Base-by-base conservation (phyloP, 53 echinoderm and acorn worm species). In the Pentamera pediparva region DNA sequence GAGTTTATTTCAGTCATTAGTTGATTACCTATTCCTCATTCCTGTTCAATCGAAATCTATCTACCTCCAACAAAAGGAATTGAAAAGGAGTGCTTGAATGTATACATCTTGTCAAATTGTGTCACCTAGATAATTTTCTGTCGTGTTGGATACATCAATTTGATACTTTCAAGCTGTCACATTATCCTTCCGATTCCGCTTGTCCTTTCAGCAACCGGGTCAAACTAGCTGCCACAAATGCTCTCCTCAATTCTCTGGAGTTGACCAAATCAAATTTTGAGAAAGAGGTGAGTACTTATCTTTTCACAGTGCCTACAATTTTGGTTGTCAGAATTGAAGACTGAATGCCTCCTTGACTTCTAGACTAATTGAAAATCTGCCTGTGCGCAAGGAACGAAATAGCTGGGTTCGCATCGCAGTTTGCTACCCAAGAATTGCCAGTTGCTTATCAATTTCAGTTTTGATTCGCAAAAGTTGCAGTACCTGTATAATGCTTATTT, bases 241-340 rank as follows among this genome's bases (percentile, higher is more conserved):
- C 98, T 50, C 75, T 98, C 50, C 86, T 98, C 22, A 98, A 98
- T 57, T 98, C 98, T 27, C 76, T 98, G 39, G 98, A 98, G 65
- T 92, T 98, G 45, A 98, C 98, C 5, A 98, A 98, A 81, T 91
- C 91, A 54, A 98, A 98, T 86, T 98, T 98, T 89, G 98, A 98
- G 38, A 98, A 91, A 92, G 88, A 80, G 70, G 98, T 98, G 88
- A 90, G 92, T 61, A 70, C 24, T 51, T 51, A 21, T 51, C 15
- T 52, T 52, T 6, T 52, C 25, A 1, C 24, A 51, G 19, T 15
- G 19, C 0, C 17, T 15, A 20, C 52, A 52, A 52, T n/a, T n/a
- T n/a, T n/a, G n/a, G n/a, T n/a, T n/a, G n/a, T n/a, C n/a, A n/a
- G n/a, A n/a, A n/a, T n/a, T n/a, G n/a, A n/a, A n/a, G n/a, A n/a